Evolutionary conservation across 2,888 invertebrate genomes (phyloP).

Genomic region (Micoletzkya japonica): DNA sequence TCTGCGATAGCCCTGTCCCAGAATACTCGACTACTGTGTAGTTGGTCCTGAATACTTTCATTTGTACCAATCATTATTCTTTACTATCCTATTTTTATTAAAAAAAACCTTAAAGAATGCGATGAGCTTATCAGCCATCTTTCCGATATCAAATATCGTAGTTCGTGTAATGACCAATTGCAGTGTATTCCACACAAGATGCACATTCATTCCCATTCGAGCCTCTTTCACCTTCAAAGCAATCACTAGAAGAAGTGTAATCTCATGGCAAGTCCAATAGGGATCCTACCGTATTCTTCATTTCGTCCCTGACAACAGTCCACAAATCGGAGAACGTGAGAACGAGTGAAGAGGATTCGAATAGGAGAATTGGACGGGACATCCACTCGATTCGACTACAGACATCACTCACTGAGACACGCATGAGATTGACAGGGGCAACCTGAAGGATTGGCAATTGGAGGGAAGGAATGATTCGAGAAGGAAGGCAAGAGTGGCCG

Average conservation of each 20-base stretch:
- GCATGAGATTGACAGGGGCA: conserved; percentile 47
- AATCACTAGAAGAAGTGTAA: too few species aligned
- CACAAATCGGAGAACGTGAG: conserved; percentile 40
- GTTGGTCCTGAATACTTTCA: conserved; percentile 12
- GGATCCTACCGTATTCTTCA: background rate
- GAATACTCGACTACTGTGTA: conserved; percentile 15
- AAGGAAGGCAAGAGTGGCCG: too few species aligned
- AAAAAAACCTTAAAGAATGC: conserved; percentile 84
- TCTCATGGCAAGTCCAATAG: background rate
- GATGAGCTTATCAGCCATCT: conserved; percentile 93
- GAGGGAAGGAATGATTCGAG: too few species aligned
- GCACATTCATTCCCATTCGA: conserved; percentile 3
- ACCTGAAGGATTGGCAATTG: conserved; percentile 77
- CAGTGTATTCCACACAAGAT: conserved; percentile 82
- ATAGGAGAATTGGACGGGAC: conserved; percentile 93
- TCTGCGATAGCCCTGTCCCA: conserved; percentile 19
- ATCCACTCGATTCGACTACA: conserved; percentile 88
- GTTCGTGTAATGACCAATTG: conserved; percentile 95
- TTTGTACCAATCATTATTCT: background rate
- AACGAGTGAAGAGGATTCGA: conserved; percentile 71
- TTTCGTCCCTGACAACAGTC: conserved; percentile 15
- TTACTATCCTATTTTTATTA: background rate
- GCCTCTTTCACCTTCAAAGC: conserved; percentile 16
- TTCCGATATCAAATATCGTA: conserved; percentile 91
- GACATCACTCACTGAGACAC: conserved; percentile 43